phyloP scores from a whole-genome alignment of 2,797 vertebrate species.

The Myiotriccus ornatus region DNA sequence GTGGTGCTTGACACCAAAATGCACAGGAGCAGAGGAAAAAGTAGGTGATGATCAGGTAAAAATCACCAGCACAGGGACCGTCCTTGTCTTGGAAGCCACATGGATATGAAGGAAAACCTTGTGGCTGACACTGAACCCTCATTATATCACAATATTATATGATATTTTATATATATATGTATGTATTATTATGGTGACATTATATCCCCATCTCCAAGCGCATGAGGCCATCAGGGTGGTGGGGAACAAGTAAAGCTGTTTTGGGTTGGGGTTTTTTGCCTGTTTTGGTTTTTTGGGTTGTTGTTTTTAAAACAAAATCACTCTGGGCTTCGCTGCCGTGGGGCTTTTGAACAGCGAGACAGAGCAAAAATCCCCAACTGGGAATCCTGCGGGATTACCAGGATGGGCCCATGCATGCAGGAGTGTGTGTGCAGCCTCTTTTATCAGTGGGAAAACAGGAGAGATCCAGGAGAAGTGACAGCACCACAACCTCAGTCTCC shows the following conservation, averaged over 20 bases:
- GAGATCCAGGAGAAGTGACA: background rate
- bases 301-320: background rate
- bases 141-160: background rate
- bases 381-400: fast-evolving
- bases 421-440: background rate
- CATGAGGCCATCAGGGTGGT: background rate
- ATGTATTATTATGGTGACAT: background rate
- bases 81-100: background rate
- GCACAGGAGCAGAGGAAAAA: background rate
- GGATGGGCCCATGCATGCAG: background rate
- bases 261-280: background rate
- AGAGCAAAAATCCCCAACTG: background rate
- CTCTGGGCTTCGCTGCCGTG: background rate
- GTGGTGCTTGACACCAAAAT: background rate
- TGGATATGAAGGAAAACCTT: background rate
- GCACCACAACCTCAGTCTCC: background rate
- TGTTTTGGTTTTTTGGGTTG: background rate
- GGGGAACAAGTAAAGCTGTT: background rate
- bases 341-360: background rate
- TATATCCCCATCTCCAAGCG: background rate
- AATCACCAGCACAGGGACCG: background rate
- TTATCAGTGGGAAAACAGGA: background rate
- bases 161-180: background rate
- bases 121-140: background rate
- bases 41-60: background rate